Evolutionary conservation across 2,888 invertebrate genomes (phyloP).

Genomic region (Acleris emargana): DNA sequence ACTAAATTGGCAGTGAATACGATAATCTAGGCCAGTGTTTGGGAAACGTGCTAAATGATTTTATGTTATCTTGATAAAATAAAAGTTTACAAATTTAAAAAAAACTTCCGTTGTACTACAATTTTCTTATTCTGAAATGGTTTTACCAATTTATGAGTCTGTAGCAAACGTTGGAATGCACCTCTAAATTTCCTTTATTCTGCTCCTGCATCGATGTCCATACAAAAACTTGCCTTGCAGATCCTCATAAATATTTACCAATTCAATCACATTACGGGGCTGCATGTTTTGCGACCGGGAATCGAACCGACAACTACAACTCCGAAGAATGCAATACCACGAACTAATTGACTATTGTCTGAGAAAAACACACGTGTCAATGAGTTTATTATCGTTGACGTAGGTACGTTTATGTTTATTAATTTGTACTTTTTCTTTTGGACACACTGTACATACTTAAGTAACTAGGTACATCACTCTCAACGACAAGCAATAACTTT

Average conservation of each 20-base stretch:
- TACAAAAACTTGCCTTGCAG: conserved; percentile 30
- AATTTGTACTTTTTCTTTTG: not conserved
- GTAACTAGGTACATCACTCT: not conserved
- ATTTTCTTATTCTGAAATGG: not conserved
- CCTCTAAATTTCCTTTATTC: conserved; percentile 5
- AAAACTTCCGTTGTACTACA: no score
- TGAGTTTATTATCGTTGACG: conserved; percentile 41
- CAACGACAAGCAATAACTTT: no score
- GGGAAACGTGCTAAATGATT: no score
- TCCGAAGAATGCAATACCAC: conserved; percentile 57
- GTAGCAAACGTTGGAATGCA: conserved; percentile 10
- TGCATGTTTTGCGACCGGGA: conserved; percentile 54
- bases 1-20: no score
- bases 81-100: no score
- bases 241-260: conserved; percentile 63
- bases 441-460: not conserved
- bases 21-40: no score
- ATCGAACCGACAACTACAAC: conserved; percentile 52
- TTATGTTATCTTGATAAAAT: no score
- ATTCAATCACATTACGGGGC: conserved; percentile 62
- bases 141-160: not conserved
- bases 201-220: conserved; percentile 1
- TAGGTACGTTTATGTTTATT: conserved; percentile 12
- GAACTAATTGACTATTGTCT: conserved; percentile 55
- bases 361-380: conserved; percentile 43